Evolutionary conservation across 1,140 invertebrate species (phyloP).

Genomic region (Pygmarrhopalites habei): DNA sequence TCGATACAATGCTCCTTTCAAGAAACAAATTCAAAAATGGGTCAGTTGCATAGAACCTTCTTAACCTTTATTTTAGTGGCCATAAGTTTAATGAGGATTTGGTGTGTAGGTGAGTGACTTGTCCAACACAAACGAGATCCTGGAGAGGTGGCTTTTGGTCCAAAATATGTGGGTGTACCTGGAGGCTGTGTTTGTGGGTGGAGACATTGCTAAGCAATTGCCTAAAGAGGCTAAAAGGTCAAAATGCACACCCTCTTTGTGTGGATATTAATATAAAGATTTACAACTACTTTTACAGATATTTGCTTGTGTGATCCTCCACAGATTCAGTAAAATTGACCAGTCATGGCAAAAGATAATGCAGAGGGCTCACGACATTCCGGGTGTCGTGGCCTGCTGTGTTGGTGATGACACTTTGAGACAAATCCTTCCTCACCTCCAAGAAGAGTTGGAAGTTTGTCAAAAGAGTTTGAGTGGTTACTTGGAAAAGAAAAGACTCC

Average conservation of each 20-base stretch:
- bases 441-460: constrained; percentile 92
- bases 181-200: constrained; percentile 95
- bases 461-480: constrained; percentile 96
- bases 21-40: constrained; percentile 95
- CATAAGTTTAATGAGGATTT: no score
- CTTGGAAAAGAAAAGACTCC: constrained; percentile 87
- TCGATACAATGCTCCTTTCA: constrained; percentile 89
- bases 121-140: constrained; percentile 91
- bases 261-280: no score
- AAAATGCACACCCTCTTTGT: constrained; percentile 1
- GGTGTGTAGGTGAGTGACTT: no score
- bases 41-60: no score
- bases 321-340: constrained; percentile 87
- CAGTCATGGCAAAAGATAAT: constrained; percentile 98
- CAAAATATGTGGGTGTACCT: constrained; percentile 99
- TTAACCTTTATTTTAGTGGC: no score
- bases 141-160: constrained; percentile 91
- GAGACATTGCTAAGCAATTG: constrained; percentile 94
- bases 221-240: constrained; percentile 83
- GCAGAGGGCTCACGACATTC: constrained; percentile 87
- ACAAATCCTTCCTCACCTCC: constrained; percentile 86
- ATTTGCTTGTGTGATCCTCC: no score
- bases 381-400: constrained; percentile 89
- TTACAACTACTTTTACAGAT: no score
- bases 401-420: constrained; percentile 89